phyloP scores from a whole-genome alignment of 2,888 invertebrate genomes.

The Caenorhabditis panamensis region DNA sequence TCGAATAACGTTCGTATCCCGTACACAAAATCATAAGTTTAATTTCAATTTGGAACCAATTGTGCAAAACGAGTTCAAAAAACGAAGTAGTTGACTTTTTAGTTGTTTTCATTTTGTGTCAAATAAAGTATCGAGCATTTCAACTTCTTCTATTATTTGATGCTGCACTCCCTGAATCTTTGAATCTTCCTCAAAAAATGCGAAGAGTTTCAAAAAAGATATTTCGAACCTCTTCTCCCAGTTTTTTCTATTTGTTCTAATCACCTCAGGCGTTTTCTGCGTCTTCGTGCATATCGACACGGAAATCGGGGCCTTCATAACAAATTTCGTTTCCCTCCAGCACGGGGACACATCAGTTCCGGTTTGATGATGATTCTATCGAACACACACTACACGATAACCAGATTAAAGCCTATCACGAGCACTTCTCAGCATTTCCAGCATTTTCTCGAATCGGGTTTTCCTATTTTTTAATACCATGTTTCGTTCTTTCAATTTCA shows the following conservation, averaged over 20 bases:
- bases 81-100: no score
- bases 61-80: no score
- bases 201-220: no score
- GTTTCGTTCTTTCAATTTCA: conserved; percentile 12
- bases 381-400: conserved; percentile 38
- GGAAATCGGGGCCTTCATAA: conserved; percentile 46
- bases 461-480: conserved; percentile 7
- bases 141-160: no score
- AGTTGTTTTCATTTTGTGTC: no score
- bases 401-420: conserved; percentile 24
- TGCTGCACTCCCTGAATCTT: no score
- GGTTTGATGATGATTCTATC: conserved; percentile 29
- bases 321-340: conserved; percentile 20
- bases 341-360: conserved; percentile 43
- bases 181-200: no score
- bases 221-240: background rate
- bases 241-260: conserved; percentile 24
- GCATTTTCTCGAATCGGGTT: background rate
- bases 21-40: no score
- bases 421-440: conserved; percentile 2
- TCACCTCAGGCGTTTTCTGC: conserved; percentile 19
- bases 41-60: no score
- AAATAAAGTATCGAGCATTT: no score
- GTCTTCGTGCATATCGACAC: conserved; percentile 40
- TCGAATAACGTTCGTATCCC: no score